phyloP scores from a whole-genome alignment of 2,888 invertebrate species.

The Lymantria dispar region DNA sequence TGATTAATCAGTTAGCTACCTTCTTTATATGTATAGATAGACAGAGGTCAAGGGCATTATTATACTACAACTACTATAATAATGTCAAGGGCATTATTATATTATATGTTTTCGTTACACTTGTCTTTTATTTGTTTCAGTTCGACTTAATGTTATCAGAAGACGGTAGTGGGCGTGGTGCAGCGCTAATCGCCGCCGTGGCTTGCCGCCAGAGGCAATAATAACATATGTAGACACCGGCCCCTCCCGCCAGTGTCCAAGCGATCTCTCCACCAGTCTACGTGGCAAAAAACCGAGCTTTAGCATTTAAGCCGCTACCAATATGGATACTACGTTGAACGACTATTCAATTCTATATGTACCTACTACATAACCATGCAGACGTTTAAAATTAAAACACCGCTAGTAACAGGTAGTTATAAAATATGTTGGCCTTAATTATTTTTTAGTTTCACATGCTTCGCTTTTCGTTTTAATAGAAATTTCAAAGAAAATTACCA shows the following conservation, averaged over 20 bases:
- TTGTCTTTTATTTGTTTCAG: conserved; percentile 71
- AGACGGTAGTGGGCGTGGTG: conserved; percentile 98
- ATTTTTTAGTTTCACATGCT: neutral
- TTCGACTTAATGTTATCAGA: conserved; percentile 97
- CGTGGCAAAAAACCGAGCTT: conserved; percentile 24
- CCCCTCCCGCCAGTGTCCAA: conserved; percentile 7
- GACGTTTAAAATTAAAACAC: neutral
- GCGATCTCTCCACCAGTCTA: conserved; percentile 38
- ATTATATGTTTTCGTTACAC: neutral
- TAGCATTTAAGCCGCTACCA: conserved; percentile 27
- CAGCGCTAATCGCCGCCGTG: conserved; percentile 97
- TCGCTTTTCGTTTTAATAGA: no score
- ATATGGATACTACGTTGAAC: conserved; percentile 22
- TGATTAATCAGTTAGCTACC: no score
- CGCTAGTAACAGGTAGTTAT: neutral
- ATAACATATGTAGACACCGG: conserved; percentile 36
- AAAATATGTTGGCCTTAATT: conserved; percentile 3
- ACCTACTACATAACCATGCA: neutral
- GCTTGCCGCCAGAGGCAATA: conserved; percentile 84
- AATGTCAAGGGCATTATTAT: no score
- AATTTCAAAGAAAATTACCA: no score
- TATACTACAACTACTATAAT: no score
- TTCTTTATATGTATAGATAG: no score
- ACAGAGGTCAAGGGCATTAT: no score
- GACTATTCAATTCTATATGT: neutral